A percentile compares a stretch with the other conserved stretches of the same genome.
Evolutionary conservation across 2,113 vertebrate species (phyloP).

Genomic region (Rousettus leschenaultii): DNA sequence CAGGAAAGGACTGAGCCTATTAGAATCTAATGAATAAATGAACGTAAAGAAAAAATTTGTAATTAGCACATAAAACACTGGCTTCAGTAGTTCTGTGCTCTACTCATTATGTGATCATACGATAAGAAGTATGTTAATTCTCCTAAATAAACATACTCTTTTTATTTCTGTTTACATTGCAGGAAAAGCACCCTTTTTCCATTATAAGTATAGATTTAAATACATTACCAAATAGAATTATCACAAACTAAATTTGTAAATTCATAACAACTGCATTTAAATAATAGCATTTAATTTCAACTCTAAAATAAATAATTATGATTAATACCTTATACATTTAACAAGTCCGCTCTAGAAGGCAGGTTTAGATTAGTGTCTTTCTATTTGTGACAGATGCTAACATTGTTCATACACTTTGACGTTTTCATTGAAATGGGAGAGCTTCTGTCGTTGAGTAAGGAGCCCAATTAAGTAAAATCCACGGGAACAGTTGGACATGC

Average conservation of each 20-base stretch:
- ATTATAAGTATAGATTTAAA: not conserved
- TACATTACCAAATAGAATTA: not conserved
- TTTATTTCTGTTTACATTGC: not conserved
- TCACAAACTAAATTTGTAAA: not conserved
- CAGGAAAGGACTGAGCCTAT: not conserved
- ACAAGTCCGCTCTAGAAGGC: not conserved
- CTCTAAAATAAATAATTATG: not conserved
- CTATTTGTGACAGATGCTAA: not conserved
- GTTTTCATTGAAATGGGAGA: conserved; percentile 9
- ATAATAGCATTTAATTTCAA: not conserved
- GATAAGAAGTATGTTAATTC: not conserved
- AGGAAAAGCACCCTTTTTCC: not conserved
- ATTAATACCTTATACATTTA: not conserved
- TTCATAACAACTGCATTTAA: not conserved
- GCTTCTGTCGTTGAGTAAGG: not conserved
- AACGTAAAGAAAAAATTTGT: not conserved
- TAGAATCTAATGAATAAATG: conserved; percentile 17
- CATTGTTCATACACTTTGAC: not conserved
- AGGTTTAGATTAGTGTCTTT: not conserved
- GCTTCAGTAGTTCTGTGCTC: not conserved
- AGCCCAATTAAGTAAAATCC: conserved; percentile 16
- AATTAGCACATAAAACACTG: not conserved
- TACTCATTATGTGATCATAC: not conserved
- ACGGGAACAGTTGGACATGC: not conserved
- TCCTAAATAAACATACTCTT: not conserved